Base-by-base conservation (phyloP, 30 jellyfish, hydroid and myxozoan genomes). In the Aurelia sp. region DNA sequence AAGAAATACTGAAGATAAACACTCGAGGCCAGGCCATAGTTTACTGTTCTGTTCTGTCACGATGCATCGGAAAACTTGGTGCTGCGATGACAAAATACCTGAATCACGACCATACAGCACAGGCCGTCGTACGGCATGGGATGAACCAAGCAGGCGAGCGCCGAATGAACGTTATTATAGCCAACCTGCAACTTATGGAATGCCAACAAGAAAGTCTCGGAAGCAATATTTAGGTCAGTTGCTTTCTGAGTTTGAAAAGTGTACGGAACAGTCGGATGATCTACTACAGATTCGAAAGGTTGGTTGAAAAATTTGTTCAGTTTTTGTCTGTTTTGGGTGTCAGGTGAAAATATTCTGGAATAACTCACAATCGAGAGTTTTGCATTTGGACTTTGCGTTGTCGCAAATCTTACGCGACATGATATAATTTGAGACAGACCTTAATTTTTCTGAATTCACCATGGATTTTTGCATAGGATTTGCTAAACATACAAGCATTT, bases 161-260 rank as follows among this genome's bases (percentile, higher is more conserved):
- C 74, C 79, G 4, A 3, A 65, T 17, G 79, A 69, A 69, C 18
- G 5, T 30, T 69, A 18, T 7, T 27, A 69, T 12, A 30, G 27
- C 33, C 62, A 18, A 22, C 79, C 27, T 18, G 16, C 22, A 22
- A 15, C 19, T 11, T 61, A 78, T 10, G 50, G 27, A 35, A 51
- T 68, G 0, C 21, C 76, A 61, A 35, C 76, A 61, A 35, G 62
- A 33, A 23, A 84, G 3, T 61, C 97, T 33, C 88, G 89, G 27
- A 89, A 89, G 3, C 86, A 78, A 52, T 89, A 73, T 41, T 51
- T 89, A 16, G 65, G 79, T 44, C 86, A 89, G 75, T 66, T 89
- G 69, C 70, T 89, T 18, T 78, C 85, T 41, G 97, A 89, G 80
- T 89, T 89, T 60, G 97, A 89, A 23, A 89, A 89, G 40, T 89